Evolutionary conservation across 2,888 invertebrate genomes (phyloP).

Genomic region (Ectobius pallidus): DNA sequence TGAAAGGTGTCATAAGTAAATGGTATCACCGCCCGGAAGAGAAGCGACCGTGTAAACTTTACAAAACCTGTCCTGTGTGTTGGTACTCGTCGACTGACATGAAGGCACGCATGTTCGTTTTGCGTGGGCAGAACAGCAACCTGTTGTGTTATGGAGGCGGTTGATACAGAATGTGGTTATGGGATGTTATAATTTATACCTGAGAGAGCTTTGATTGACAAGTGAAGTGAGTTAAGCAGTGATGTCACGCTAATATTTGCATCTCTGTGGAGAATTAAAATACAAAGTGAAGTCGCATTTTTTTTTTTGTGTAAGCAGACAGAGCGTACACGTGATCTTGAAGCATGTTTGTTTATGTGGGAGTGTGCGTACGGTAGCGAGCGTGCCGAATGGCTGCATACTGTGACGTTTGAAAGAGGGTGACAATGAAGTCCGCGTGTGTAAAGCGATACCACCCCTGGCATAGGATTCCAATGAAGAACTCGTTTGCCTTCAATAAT

Average conservation of each 20-base stretch:
- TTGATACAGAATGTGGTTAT: conserved; percentile 2
- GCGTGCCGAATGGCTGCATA: not conserved
- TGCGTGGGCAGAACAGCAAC: conserved; percentile 19
- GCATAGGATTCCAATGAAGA: not conserved
- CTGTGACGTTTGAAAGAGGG: conserved; percentile 20
- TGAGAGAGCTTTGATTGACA: not conserved
- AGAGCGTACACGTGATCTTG: not conserved
- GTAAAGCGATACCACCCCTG: not conserved
- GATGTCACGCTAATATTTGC: not conserved
- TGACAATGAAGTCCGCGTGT: not conserved
- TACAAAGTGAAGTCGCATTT: not conserved
- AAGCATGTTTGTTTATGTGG: conserved; percentile 20
- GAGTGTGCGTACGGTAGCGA: conserved; percentile 12
- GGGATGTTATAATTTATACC: not conserved
- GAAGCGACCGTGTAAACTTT: not conserved
- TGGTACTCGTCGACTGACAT: conserved; percentile 14
- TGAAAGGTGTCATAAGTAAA: conserved; percentile 28
- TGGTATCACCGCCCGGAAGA: conserved; percentile 28
- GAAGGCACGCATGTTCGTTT: conserved; percentile 27
- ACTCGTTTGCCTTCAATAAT: not conserved
- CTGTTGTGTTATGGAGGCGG: conserved; percentile 24
- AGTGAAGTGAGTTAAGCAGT: not conserved
- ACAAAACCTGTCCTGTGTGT: conserved; percentile 21
- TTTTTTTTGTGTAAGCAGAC: not conserved
- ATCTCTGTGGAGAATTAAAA: not conserved